Evolutionary conservation across 30 jellyfish, hydroid and myxozoan species (phyloP).

Genomic region (Pseudorhiza aurosa): DNA sequence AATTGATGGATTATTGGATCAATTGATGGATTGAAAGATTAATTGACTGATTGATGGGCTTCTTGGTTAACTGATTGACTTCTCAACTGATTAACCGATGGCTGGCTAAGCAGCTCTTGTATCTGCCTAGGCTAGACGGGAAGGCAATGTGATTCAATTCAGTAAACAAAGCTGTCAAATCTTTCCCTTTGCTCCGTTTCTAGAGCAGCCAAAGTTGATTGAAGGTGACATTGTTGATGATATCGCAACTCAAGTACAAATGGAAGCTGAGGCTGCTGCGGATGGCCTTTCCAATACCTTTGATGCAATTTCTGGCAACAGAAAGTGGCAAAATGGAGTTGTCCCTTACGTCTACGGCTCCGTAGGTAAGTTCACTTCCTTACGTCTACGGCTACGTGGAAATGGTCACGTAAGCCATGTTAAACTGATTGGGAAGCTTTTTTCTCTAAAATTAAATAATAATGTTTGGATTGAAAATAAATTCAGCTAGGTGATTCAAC

Average conservation of each 20-base stretch:
- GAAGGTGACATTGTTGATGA: conserved; percentile 63
- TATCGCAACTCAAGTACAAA: conserved; percentile 27
- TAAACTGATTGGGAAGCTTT: no score
- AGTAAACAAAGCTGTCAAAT: neutral
- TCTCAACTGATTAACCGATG: no score
- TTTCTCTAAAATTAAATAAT: no score
- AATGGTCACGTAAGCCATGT: no score
- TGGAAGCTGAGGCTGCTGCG: conserved; percentile 54
- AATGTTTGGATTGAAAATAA: no score
- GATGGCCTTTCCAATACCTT: conserved; percentile 37
- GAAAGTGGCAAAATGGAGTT: conserved; percentile 45
- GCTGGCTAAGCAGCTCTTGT: neutral
- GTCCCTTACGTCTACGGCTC: conserved; percentile 57
- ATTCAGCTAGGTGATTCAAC: no score
- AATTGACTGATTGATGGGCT: no score
- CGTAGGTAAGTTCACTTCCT: conserved; percentile 47
- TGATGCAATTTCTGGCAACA: conserved; percentile 44
- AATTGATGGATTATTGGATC: no score
- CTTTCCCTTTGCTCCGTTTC: neutral
- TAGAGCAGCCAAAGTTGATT: conserved; percentile 43
- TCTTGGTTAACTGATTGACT: no score
- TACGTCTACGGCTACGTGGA: no score
- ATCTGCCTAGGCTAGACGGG: no score
- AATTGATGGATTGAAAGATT: no score
- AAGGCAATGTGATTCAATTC: neutral